A percentile compares a stretch with the other conserved stretches of the same genome.
Conservation (phyloP, 1,140 invertebrate genomes). For the Drosophila sproati region DNA sequence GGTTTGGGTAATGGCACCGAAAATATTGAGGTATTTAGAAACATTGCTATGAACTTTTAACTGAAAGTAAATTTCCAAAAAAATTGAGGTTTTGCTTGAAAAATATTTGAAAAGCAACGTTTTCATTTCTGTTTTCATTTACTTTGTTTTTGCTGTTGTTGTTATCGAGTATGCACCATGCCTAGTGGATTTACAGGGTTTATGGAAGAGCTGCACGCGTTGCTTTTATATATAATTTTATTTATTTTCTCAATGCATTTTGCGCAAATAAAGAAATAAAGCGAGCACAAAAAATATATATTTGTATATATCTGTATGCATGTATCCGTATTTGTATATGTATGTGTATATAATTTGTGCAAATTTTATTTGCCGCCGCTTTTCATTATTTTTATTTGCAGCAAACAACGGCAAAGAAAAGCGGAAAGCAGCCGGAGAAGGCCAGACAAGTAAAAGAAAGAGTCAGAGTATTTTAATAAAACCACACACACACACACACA, state of each 20-base stretch:
- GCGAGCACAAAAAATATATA: conserved; percentile 45
- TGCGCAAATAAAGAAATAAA: conserved; percentile 74
- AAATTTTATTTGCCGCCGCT: conserved; percentile 82
- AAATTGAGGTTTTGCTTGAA: too few species aligned
- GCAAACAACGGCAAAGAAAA: conserved; percentile 48
- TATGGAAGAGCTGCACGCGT: conserved; percentile 47
- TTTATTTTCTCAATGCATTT: conserved; percentile 79
- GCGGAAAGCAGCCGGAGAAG: conserved; percentile 24
- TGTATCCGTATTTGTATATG: too few species aligned
- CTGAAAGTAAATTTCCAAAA: too few species aligned
- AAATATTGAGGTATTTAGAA: background rate
- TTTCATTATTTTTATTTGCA: conserved; percentile 73
- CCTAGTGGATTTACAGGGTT: conserved; percentile 16
- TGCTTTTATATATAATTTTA: conserved; percentile 81
- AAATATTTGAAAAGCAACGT: too few species aligned
- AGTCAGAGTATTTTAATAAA: conserved; percentile 74
- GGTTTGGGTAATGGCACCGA: background rate
- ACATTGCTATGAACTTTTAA: too few species aligned
- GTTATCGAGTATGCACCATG: background rate
- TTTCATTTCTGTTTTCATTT: too few species aligned
- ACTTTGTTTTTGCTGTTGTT: background rate
- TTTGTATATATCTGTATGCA: conserved; percentile 33
- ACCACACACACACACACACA: conserved; percentile 42
- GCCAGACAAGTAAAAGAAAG: conserved; percentile 44
- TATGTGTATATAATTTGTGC: conserved; percentile 69